These are phyloP conservation scores for Lymantria monacha DNA, from an alignment of 2,888 invertebrate genomes.

Conservation along the genomic window DNA sequence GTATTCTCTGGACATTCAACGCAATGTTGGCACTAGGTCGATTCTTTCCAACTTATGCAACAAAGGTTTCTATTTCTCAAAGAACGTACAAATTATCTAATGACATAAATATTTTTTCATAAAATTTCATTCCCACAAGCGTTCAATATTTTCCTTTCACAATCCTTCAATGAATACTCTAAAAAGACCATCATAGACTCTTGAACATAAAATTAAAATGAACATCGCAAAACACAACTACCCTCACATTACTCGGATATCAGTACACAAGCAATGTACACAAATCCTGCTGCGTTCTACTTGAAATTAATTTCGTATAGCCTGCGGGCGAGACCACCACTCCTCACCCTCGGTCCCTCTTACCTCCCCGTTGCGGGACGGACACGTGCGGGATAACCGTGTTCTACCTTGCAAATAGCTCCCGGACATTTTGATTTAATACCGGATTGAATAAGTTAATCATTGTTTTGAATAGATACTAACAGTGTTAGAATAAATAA, in stretches of 20 bases:
- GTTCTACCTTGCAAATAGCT: constrained; percentile 47
- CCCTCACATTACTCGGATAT: constrained; percentile 34
- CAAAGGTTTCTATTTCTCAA: no score
- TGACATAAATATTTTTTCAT: neutral
- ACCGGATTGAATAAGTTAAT: constrained; percentile 41
- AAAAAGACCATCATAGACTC: constrained; percentile 3
- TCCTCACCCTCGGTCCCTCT: constrained; percentile 6
- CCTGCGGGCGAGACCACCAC: constrained; percentile 43
- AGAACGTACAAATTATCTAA: no score
- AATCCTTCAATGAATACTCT: neutral
- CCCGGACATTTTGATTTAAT: constrained; percentile 38
- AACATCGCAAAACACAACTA: constrained; percentile 35
- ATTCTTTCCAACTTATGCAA: no score
- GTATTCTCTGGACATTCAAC: no score
- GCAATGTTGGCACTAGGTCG: no score
- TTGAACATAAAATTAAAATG: constrained; percentile 8
- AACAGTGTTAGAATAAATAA: constrained; percentile 19
- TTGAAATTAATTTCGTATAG: constrained; percentile 79
- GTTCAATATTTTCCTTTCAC: no score
- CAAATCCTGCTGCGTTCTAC: constrained; percentile 62
- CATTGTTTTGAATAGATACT: constrained; percentile 29
- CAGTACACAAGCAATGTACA: constrained; percentile 60
- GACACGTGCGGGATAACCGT: constrained; percentile 64
- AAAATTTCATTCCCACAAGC: neutral
- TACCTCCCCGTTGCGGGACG: constrained; percentile 21